Evolutionary conservation across 1,140 invertebrate species (phyloP).

Genomic region (Heliconius hermathena): DNA sequence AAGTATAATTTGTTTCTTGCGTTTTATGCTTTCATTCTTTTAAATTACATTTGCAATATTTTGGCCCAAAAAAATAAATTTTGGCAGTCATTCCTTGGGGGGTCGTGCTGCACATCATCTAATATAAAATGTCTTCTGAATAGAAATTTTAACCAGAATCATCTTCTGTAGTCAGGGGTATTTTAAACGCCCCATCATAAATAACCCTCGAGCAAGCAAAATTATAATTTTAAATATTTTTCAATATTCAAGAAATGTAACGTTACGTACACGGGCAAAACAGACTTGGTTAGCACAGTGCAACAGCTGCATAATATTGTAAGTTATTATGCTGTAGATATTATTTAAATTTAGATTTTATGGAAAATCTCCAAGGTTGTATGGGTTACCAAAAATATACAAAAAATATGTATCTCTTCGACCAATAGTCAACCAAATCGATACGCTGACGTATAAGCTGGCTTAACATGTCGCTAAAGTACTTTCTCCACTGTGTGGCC

Average conservation of each 20-base stretch:
- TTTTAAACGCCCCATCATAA: neutral
- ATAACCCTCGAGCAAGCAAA: neutral
- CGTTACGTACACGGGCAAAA: neutral
- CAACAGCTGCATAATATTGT: neutral
- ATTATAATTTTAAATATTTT: neutral
- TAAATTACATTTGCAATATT: too few relatives aligned
- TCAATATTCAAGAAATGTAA: constrained; percentile 16
- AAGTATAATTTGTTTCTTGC: neutral
- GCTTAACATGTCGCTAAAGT: too few relatives aligned
- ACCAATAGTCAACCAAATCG: too few relatives aligned
- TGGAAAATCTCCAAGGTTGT: too few relatives aligned
- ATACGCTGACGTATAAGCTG: too few relatives aligned
- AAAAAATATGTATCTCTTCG: too few relatives aligned
- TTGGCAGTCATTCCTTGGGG: too few relatives aligned
- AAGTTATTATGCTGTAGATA: neutral
- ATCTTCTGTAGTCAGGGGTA: neutral
- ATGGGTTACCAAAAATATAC: too few relatives aligned
- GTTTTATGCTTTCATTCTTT: neutral
- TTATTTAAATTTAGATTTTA: constrained; percentile 4
- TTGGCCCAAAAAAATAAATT: too few relatives aligned
- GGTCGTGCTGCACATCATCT: too few relatives aligned
- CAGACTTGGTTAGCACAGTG: neutral
- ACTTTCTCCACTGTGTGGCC: too few relatives aligned
- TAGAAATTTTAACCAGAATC: neutral
- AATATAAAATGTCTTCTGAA: too few relatives aligned